These are phyloP conservation scores for Chlorops oryzae DNA, from an alignment of 1,140 invertebrate genomes.

Conservation along the genomic window DNA sequence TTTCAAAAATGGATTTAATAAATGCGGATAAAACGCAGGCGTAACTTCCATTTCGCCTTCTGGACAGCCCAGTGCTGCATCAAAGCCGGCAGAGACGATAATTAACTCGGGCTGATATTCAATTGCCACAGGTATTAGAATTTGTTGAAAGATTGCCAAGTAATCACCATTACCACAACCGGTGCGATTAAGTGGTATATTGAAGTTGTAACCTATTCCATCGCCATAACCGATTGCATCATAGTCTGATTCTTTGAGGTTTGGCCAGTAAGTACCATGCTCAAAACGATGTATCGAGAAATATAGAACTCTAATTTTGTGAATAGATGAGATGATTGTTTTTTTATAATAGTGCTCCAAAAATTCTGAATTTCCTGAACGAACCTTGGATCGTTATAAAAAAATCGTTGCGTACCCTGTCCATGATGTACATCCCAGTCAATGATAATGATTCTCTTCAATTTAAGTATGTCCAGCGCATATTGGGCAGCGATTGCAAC, in stretches of 20 bases:
- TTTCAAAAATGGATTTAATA: constrained; percentile 66
- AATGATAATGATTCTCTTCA: constrained; percentile 76
- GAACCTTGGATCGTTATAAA: constrained; percentile 78
- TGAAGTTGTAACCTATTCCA: constrained; percentile 85
- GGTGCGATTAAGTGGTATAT: constrained; percentile 82
- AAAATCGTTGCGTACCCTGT: constrained; percentile 90
- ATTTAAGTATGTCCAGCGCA: constrained; percentile 57
- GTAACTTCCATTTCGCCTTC: constrained; percentile 90
- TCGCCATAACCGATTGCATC: constrained; percentile 68
- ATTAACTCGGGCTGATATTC: constrained; percentile 88
- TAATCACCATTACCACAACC: constrained; percentile 84
- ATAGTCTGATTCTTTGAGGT: constrained; percentile 81
- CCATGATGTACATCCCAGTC: constrained; percentile 98
- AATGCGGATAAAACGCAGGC: constrained; percentile 79
- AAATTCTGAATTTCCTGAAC: constrained; percentile 44
- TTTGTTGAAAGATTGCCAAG: constrained; percentile 81
- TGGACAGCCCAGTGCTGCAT: constrained; percentile 80
- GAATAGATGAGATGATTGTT: too few relatives aligned
- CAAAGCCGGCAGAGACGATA: constrained; percentile 83
- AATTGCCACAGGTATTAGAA: constrained; percentile 82
- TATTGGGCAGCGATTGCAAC: constrained; percentile 85
- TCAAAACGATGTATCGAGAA: constrained; percentile 98
- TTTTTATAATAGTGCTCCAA: not conserved
- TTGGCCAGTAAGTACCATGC: constrained; percentile 89
- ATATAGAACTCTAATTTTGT: constrained; percentile 89